Evolutionary conservation across 2,113 vertebrate genomes (phyloP).

Genomic region (Sarotherodon lohbergeri): DNA sequence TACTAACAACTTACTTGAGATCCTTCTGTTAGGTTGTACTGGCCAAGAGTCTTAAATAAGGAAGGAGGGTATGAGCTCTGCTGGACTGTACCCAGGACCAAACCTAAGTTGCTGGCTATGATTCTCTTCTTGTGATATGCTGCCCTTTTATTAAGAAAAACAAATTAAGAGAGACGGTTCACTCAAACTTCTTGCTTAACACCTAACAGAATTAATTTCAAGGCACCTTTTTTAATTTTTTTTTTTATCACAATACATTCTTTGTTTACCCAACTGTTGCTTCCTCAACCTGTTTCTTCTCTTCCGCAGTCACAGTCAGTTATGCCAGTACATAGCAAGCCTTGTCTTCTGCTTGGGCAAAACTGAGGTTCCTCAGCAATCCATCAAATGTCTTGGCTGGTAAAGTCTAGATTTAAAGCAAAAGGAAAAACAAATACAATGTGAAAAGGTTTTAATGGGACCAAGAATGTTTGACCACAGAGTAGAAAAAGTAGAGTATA

Average conservation of each 20-base stretch:
- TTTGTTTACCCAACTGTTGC: not conserved
- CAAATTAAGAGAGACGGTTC: not conserved
- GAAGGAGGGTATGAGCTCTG: not conserved
- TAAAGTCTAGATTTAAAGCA: not conserved
- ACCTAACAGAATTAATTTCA: not conserved
- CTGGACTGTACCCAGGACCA: not conserved
- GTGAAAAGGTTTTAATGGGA: not conserved
- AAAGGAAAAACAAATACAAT: not conserved
- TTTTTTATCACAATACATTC: not conserved
- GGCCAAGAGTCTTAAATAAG: not conserved
- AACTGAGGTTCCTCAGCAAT: not conserved
- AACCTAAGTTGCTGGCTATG: not conserved
- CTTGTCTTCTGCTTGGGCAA: not conserved
- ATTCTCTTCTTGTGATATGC: not conserved
- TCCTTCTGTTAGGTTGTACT: not conserved
- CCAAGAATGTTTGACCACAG: not conserved
- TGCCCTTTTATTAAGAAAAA: not conserved
- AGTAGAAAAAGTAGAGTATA: not conserved
- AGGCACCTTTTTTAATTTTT: not conserved
- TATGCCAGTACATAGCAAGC: not conserved
- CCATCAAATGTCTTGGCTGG: not conserved
- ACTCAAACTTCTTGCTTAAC: not conserved
- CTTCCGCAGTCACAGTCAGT: not conserved
- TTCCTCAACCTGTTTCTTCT: not conserved
- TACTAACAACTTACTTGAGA: not conserved